These are phyloP conservation scores for Leucophenga montana DNA, from an alignment of 2,888 invertebrate genomes.

Conservation along the genomic window DNA sequence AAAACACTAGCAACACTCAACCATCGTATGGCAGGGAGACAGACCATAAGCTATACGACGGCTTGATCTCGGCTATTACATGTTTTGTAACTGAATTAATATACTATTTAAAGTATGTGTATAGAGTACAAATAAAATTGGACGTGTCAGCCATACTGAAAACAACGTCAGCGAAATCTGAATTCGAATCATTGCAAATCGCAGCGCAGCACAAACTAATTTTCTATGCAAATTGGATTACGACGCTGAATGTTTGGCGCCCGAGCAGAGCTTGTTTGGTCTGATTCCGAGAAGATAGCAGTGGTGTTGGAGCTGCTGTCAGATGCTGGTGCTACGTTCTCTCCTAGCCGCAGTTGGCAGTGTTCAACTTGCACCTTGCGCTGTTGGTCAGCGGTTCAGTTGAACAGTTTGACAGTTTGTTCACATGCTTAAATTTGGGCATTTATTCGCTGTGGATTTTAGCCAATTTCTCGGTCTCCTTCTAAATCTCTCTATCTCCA, in stretches of 20 bases:
- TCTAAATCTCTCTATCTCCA: too few relatives aligned
- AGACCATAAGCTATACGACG: too few relatives aligned
- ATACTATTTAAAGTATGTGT: too few relatives aligned
- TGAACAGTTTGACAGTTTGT: not conserved
- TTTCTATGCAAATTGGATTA: constrained; percentile 25
- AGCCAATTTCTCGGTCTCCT: not conserved
- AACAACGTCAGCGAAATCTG: not conserved
- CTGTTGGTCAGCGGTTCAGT: not conserved
- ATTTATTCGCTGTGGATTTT: not conserved
- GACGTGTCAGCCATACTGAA: not conserved
- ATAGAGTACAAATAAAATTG: not conserved
- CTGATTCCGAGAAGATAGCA: not conserved
- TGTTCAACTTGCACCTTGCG: not conserved
- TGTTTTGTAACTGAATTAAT: too few relatives aligned
- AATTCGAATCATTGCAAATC: constrained; percentile 16
- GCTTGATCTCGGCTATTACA: too few relatives aligned
- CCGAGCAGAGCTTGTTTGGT: not conserved
- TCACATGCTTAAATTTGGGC: not conserved
- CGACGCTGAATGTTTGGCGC: not conserved
- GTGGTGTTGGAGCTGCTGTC: not conserved
- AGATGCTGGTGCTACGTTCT: too few relatives aligned
- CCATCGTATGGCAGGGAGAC: too few relatives aligned
- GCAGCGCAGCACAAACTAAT: constrained; percentile 17
- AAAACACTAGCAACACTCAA: too few relatives aligned
- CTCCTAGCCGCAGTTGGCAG: too few relatives aligned